Evolutionary conservation across 2,113 vertebrate species (phyloP).

Genomic region (Piprites chloris): DNA sequence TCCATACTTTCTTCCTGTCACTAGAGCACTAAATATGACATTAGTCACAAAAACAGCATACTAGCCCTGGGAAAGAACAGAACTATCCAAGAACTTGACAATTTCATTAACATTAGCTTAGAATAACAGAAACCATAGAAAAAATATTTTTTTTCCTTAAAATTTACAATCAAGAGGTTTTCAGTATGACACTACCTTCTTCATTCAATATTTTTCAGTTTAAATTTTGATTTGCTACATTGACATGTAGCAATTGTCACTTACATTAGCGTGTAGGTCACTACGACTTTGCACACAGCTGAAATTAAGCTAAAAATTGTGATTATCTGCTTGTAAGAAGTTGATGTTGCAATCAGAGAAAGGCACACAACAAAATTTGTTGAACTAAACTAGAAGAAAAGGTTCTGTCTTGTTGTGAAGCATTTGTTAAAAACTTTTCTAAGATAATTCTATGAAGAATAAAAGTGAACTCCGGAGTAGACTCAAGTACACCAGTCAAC

Average conservation of each 20-base stretch:
- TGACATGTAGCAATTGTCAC: not conserved
- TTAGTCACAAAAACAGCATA: not conserved
- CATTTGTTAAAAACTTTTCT: not conserved
- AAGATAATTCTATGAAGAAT: not conserved
- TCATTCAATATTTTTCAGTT: not conserved
- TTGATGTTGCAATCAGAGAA: not conserved
- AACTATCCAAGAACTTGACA: not conserved
- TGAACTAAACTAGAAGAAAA: not conserved
- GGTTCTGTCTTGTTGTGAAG: not conserved
- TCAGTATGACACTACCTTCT: not conserved
- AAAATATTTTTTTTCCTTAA: not conserved
- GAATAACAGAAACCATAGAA: not conserved
- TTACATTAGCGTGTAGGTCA: not conserved
- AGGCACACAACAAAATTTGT: not conserved
- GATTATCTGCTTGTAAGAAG: not conserved
- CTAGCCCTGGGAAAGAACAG: not conserved
- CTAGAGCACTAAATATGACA: not conserved
- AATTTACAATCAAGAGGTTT: not conserved
- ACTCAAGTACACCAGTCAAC: not conserved
- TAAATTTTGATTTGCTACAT: not conserved
- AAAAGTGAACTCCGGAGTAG: not conserved
- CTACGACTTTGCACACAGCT: not conserved
- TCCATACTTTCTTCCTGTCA: not conserved
- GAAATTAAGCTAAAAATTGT: not conserved
- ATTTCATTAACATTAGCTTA: not conserved